Conservation (phyloP, 2,888 invertebrate genomes). For the Acronicta alni region DNA sequence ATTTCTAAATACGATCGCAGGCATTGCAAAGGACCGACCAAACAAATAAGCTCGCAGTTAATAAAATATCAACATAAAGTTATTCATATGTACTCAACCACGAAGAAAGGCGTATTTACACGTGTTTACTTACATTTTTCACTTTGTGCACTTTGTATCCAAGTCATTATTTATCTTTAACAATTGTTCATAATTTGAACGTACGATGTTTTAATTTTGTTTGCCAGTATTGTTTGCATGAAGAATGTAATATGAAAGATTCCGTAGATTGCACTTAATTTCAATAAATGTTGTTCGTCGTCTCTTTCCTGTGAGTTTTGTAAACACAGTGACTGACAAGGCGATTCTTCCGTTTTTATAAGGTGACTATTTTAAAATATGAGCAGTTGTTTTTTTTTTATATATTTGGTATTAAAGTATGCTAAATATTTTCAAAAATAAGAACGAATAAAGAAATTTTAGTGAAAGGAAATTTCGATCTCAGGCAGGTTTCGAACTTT, state of each 20-base stretch:
- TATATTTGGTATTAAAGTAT: no score
- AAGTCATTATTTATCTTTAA: constrained; percentile 25
- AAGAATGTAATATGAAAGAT: constrained; percentile 2
- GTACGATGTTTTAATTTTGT: constrained; percentile 25
- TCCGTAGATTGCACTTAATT: constrained; percentile 7
- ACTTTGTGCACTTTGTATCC: constrained; percentile 1
- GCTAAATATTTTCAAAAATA: no score
- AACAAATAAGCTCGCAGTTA: neutral
- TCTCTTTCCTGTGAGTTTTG: no score
- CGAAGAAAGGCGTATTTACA: constrained; percentile 18
- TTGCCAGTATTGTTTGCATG: constrained; percentile 12
- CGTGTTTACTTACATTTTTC: constrained; percentile 15
- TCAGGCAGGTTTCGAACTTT: no score
- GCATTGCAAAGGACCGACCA: neutral
- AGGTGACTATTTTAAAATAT: no score
- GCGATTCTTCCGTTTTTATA: no score
- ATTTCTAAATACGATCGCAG: neutral
- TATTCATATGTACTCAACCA: constrained; percentile 3
- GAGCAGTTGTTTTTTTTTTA: no score
- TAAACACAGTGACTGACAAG: no score
- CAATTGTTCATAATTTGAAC: constrained; percentile 13
- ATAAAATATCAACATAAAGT: neutral
- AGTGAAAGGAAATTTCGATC: no score
- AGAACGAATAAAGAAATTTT: no score
- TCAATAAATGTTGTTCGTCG: neutral